Base-by-base conservation (phyloP, 2,113 vertebrate genomes). In the Takifugu flavidus region DNA sequence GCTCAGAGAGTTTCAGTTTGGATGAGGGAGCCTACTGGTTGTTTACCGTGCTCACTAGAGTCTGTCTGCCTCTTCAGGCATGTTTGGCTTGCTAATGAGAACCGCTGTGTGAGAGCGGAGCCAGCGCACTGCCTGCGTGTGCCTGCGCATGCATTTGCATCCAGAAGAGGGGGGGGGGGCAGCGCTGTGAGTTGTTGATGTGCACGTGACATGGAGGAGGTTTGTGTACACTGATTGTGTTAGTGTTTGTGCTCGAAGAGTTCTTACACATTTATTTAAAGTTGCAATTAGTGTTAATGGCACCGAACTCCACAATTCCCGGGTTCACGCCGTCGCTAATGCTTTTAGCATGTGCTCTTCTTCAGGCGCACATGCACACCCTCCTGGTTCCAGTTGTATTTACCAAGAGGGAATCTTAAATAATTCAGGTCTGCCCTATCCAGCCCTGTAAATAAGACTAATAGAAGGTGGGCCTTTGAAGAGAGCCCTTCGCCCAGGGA, bases 11-110 rank as follows among this genome's bases (percentile, higher is more conserved):
- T 77, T 81, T 81, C 65, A 64, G 77, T 75, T 77, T 74, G 78
- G 84, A 83, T 61, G 74, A 74, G 68, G 79, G 71, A 82, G 82
- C 80, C 83, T 82, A 75, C 65, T 80, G 80, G 85, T 84, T 87
- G 84, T 86, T 87, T 87, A 82, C 80, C 20, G 61, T 86, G 83
- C 79, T 87, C 84, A 81, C 79, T 72, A 74, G 84, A 88, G 88
- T 87, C 83, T 87, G 84, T 88, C 88, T 86, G 77, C 79, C 73
- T 84, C 87, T 87, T 79, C 80, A 85, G 86, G 88, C 86, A 83
- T 88, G 84, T 89, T 88, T 89, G 86, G 86, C 80, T 86, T 88
- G 83, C 85, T 88, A 87, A 88, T 89, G 85, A 88, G 82, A 83
- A 79, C 56, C 77, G 70, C 83, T 69, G 79, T 77, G 83, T 67